Base-by-base conservation (phyloP, 2,888 invertebrate species). In the Dorcus hopei region DNA sequence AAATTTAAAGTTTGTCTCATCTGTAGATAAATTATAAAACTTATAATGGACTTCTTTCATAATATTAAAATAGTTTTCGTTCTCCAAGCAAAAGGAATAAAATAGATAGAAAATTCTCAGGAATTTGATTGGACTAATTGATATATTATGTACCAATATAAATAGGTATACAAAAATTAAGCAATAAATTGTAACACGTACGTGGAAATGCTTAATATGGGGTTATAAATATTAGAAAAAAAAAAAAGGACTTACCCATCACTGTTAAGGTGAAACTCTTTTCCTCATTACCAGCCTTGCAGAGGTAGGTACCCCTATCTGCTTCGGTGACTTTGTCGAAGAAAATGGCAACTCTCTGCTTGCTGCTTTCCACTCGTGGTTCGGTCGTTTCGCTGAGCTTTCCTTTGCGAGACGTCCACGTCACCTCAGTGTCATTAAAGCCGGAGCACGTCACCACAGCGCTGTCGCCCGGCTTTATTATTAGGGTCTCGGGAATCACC, bases 291-390 rank as follows among this genome's bases (percentile, higher is more conserved):
- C 78, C 80, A 58, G 83, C 83, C 62, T 79, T 79, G 73, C 85
- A 85, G 61, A 80, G 80, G 74, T 85, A 85, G 66, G 80, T 81
- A 60, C 85, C 85, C 61, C 80, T 79, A 72, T 85, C 84, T 57
- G 81, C 80, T 61, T 80, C 76, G 39, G 80, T 80, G 58, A 83
- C 81, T 65, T 80, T 80, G 70, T 78, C 79, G 71, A 85, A 75
- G 33, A 67, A 58, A 41, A 75, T 61, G n/a, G 70, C 63, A 9
- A 72, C 72, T 23, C 74, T 73, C 38, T 68, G 68, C 33, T 70
- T 66, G n/a, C 66, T 65, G 19, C 62, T 65, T 42, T 66, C 66
- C 9, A 72, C 72, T 38, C 61, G 60, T 2, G 73, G 73, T 43
- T 70, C 65, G 7, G 70, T 71, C 56, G 69, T 68, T 16, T 61